phyloP scores from a whole-genome alignment of 2,797 vertebrate genomes.

The Cuniculus paca region DNA sequence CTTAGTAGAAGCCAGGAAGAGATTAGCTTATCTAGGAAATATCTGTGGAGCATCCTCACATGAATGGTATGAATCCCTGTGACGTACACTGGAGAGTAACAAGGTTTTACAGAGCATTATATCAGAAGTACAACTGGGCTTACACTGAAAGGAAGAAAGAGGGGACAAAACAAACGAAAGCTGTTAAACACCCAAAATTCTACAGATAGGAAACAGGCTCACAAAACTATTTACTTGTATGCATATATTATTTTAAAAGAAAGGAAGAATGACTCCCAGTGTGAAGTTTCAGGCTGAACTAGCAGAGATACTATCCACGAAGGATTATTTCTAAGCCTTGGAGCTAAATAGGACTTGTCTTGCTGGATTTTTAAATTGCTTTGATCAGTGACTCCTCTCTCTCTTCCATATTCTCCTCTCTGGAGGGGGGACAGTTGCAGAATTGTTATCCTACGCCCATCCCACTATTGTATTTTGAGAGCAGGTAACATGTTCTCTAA shows the following conservation, averaged over 20 bases:
- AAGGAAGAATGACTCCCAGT: background rate
- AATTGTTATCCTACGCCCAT: background rate
- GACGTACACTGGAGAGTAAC: background rate
- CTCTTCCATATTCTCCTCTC: background rate
- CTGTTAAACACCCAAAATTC: background rate
- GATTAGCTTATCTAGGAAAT: background rate
- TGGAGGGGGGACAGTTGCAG: background rate
- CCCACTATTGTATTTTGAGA: background rate
- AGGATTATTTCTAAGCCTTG: background rate
- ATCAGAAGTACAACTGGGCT: background rate
- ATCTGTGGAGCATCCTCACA: background rate
- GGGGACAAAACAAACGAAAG: background rate
- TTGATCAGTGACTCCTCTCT: background rate
- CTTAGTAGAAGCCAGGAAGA: background rate
- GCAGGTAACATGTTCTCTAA: background rate
- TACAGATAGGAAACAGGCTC: background rate
- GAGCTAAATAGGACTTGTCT: background rate
- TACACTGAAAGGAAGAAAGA: background rate
- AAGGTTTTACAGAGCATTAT: background rate
- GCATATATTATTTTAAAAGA: background rate
- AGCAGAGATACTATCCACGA: background rate
- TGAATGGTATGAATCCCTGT: background rate
- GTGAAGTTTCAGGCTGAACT: background rate
- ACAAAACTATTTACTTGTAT: background rate
- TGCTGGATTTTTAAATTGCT: background rate